Base-by-base conservation (phyloP, 2,888 invertebrate species). In the Xanthia icteritia region DNA sequence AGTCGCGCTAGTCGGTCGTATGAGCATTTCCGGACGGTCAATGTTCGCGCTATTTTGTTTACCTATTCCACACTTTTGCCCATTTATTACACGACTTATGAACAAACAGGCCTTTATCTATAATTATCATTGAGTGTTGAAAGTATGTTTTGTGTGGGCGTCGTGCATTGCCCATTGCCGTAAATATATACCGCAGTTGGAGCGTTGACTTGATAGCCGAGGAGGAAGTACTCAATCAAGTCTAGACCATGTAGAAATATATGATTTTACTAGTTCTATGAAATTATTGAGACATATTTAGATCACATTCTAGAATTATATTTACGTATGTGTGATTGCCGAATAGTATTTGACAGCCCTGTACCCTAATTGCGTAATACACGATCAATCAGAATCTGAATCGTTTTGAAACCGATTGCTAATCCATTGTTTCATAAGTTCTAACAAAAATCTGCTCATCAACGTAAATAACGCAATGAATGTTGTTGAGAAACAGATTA, bases 1-100 rank as follows among this genome's bases (percentile, higher is more conserved):
- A 83, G 75, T 78, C 79, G 72, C 91, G 91, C 91, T 86, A 83
- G 75, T 78, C 79, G 72, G 71, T 27, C 51, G 83, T 48, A 63
- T 27, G 5, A 67, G 54, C 58, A 65, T 70, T 87, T 88, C 88
- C 85, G 81, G 76, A 23, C 65, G 64, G 48, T 15, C 63, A 65
- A 58, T 70, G 58, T 20, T 27, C 45, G n/a, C 45, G 56, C 75
- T 60, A 70, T 70, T 79, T 79, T 73, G 36, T 79, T 82, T 79
- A n/a, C n/a, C n/a, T n/a, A 84, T 73, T 73, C 20, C 58, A 56
- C 20, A 61, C 20, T 70, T 82, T 58, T 70, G 36, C n/a, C 45
- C 61, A 42, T 67, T 76, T 68, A 76, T 23, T 61, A 11, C 27
- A 70, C 39, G 69, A 67, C 65, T 76, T 68, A 73, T 66, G 78